Evolutionary conservation across 2,888 invertebrate species (phyloP).

Genomic region (Chrysomela aeneicollis): DNA sequence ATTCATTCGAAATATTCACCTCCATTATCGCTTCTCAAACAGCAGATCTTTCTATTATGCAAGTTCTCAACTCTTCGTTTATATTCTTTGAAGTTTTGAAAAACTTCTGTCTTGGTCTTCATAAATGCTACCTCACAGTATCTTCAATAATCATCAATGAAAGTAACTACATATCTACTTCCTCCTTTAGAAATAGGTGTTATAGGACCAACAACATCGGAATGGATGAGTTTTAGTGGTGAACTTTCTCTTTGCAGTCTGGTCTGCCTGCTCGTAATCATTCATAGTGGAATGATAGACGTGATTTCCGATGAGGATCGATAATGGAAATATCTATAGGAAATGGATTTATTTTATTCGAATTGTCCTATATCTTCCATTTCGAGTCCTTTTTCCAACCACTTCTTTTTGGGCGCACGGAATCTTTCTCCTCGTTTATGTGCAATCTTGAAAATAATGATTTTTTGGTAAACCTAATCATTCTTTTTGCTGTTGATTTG

Average conservation of each 20-base stretch:
- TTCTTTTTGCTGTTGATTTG: too few species aligned
- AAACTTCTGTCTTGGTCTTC: not conserved
- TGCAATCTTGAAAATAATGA: too few species aligned
- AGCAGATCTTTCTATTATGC: not conserved
- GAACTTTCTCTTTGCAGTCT: not conserved
- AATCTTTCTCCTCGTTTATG: too few species aligned
- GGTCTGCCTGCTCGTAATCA: too few species aligned
- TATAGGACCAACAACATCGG: slow-evolving; percentile 44
- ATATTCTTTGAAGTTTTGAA: not conserved
- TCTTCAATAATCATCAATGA: slow-evolving; percentile 52
- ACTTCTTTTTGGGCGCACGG: too few species aligned
- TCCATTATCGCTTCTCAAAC: slow-evolving; percentile 1
- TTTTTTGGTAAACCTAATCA: too few species aligned
- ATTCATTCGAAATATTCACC: not conserved
- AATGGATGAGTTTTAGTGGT: not conserved
- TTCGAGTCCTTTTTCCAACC: too few species aligned
- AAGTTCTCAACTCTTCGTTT: not conserved
- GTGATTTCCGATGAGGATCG: too few species aligned
- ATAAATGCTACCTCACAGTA: slow-evolving; percentile 21
- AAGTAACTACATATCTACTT: slow-evolving; percentile 47
- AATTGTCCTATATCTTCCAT: too few species aligned
- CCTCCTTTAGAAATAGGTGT: slow-evolving; percentile 43
- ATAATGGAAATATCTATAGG: too few species aligned
- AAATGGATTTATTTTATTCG: too few species aligned
- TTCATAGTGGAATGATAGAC: too few species aligned